These are phyloP conservation scores for Epicampocera succincta DNA, from an alignment of 2,888 invertebrate species.

Conservation along the genomic window DNA sequence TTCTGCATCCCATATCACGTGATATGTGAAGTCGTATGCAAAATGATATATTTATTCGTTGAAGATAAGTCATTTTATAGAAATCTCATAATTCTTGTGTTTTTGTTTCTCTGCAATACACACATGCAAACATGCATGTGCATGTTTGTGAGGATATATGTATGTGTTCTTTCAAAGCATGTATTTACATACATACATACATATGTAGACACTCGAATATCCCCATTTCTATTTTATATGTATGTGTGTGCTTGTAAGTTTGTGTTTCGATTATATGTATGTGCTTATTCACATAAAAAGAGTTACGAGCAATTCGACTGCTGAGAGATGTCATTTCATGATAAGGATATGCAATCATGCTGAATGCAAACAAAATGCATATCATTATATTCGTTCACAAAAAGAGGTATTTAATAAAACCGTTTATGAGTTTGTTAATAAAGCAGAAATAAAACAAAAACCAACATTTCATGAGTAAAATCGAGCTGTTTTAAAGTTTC, in stretches of 20 bases:
- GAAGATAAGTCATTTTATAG: conserved; percentile 55
- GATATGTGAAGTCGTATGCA: conserved; percentile 28
- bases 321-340: conserved; percentile 67
- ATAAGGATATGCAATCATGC: conserved; percentile 67
- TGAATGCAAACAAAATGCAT: conserved; percentile 44
- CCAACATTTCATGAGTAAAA: not conserved
- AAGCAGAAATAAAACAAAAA: conserved; percentile 13
- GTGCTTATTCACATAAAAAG: conserved; percentile 35
- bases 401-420: conserved; percentile 46
- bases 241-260: not conserved
- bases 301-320: conserved; percentile 23
- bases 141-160: not conserved
- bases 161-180: too few relatives aligned
- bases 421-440: conserved; percentile 55
- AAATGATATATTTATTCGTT: conserved; percentile 38
- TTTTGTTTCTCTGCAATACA: not conserved
- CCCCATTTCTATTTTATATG: conserved; percentile 8
- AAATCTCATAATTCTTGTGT: conserved; percentile 43
- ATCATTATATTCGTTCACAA: not conserved
- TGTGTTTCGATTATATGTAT: conserved; percentile 11
- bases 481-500: not conserved
- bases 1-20: conserved; percentile 10
- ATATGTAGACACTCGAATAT: not conserved
- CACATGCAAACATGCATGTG: not conserved
- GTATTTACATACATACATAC: not conserved